Evolutionary conservation across 2,888 invertebrate species (phyloP).

Genomic region (Nysson spinosus): DNA sequence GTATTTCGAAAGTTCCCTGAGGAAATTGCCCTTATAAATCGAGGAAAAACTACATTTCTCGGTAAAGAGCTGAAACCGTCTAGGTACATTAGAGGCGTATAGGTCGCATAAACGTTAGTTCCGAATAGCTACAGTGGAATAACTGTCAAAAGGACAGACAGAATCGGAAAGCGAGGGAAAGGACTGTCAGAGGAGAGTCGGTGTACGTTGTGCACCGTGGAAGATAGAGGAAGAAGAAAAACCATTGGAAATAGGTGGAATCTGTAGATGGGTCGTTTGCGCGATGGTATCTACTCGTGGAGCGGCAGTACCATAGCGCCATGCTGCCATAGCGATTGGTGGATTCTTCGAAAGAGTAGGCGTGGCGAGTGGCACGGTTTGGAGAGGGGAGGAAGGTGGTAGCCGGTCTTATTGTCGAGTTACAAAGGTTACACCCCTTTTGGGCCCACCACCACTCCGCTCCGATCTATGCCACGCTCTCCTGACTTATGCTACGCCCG

Average conservation of each 20-base stretch:
- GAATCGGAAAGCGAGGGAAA: too few relatives aligned
- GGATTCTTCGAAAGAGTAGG: slow-evolving; percentile 51
- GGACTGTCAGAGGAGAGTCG: too few relatives aligned
- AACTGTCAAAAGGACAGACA: too few relatives aligned
- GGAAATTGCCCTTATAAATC: too few relatives aligned
- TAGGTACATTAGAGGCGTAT: too few relatives aligned
- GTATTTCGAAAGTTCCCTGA: too few relatives aligned
- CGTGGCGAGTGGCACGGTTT: slow-evolving; percentile 51
- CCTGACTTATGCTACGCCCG: slow-evolving; percentile 61
- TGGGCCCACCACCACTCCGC: slow-evolving; percentile 49
- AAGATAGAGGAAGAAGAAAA: slow-evolving; percentile 28
- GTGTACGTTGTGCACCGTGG: too few relatives aligned
- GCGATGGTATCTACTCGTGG: slow-evolving; percentile 55
- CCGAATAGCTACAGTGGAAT: too few relatives aligned
- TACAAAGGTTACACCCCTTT: slow-evolving; percentile 50
- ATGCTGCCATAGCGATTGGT: slow-evolving; percentile 72
- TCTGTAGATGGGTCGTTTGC: slow-evolving; percentile 55
- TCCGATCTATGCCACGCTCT: slow-evolving; percentile 59
- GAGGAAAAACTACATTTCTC: too few relatives aligned
- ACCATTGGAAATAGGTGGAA: slow-evolving; percentile 61
- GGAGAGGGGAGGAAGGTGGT: slow-evolving; percentile 51
- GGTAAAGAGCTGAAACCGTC: too few relatives aligned
- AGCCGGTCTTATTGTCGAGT: slow-evolving; percentile 49
- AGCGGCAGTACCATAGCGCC: slow-evolving; percentile 61
- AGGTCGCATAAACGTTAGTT: too few relatives aligned